Percentiles rank a stretch among this genome's conserved stretches.
Evolutionary conservation across 2,888 invertebrate genomes (phyloP).

Genomic region (Adelognathus sp.): DNA sequence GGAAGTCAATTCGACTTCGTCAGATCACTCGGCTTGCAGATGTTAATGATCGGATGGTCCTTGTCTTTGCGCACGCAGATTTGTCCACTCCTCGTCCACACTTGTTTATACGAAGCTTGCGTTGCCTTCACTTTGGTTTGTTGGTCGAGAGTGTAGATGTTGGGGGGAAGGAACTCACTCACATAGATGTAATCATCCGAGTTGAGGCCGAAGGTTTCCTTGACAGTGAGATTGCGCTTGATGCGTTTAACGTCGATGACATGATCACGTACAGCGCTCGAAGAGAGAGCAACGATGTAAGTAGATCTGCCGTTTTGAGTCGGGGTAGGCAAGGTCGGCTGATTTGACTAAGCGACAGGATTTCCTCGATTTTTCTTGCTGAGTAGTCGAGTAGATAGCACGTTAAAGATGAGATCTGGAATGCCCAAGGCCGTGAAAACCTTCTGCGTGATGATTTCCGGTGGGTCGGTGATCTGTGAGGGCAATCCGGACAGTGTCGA

Average conservation of each 20-base stretch:
- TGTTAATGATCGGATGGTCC: too few species aligned
- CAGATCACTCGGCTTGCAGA: too few species aligned
- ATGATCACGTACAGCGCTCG: background rate
- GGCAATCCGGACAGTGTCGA: too few species aligned
- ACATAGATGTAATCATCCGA: background rate
- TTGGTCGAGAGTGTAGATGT: background rate
- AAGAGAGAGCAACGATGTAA: background rate
- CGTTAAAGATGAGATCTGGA: too few species aligned
- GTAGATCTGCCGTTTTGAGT: too few species aligned
- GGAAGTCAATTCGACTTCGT: background rate
- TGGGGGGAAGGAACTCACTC: constrained; percentile 1
- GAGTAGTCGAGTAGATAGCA: too few species aligned
- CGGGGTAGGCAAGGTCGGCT: too few species aligned
- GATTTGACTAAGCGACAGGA: too few species aligned
- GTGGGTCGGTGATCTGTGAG: too few species aligned
- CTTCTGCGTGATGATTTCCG: too few species aligned
- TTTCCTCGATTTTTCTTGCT: too few species aligned
- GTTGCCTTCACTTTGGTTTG: background rate
- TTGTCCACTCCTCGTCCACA: background rate
- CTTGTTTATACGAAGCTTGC: background rate
- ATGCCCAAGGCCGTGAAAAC: too few species aligned
- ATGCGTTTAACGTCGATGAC: background rate
- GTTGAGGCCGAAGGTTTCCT: background rate
- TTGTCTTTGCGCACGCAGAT: background rate
- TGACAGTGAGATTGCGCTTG: background rate